Conservation (phyloP, 2,797 vertebrate genomes). For the Melanotaenia nigrans region DNA sequence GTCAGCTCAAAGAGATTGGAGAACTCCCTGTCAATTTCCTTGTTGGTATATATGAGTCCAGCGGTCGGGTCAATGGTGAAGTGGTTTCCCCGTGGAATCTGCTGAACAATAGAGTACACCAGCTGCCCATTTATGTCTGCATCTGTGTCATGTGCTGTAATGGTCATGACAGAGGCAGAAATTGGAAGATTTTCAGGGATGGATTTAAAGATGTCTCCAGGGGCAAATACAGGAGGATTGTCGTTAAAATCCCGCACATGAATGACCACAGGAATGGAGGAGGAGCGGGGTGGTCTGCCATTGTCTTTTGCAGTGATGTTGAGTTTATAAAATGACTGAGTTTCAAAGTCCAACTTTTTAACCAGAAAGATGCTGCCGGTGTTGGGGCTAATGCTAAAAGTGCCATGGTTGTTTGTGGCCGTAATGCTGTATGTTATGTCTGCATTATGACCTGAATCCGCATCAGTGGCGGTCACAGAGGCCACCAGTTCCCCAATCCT, state of each 20-base stretch:
- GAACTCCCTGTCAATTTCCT: constrained; percentile 94
- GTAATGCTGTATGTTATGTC: constrained; percentile 95
- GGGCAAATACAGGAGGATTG: constrained; percentile 92
- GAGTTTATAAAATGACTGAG: constrained; percentile 92
- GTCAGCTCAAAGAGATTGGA: constrained; percentile 96
- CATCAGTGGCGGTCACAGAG: constrained; percentile 93
- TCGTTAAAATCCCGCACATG: constrained; percentile 97
- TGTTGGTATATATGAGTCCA: constrained; percentile 89
- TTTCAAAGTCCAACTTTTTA: constrained; percentile 95
- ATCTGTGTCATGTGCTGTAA: constrained; percentile 93
- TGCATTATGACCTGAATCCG: constrained; percentile 92
- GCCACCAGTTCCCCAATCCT: constrained; percentile 95
- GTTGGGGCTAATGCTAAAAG: constrained; percentile 96
- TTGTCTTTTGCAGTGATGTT: constrained; percentile 95
- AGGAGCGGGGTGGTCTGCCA: constrained; percentile 90
- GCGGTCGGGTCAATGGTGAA: constrained; percentile 88
- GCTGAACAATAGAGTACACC: constrained; percentile 92
- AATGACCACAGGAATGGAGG: constrained; percentile 93
- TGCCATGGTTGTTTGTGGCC: constrained; percentile 93
- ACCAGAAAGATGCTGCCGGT: constrained; percentile 96
- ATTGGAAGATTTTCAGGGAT: constrained; percentile 94
- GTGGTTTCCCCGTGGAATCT: constrained; percentile 92
- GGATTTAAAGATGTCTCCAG: constrained; percentile 96
- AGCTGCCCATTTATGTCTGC: constrained; percentile 95
- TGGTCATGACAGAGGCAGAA: constrained; percentile 89